Percentiles rank a stretch among this genome's conserved stretches.
Conservation (phyloP, 2,888 invertebrate species). For the Tetragonisca angustula region DNA sequence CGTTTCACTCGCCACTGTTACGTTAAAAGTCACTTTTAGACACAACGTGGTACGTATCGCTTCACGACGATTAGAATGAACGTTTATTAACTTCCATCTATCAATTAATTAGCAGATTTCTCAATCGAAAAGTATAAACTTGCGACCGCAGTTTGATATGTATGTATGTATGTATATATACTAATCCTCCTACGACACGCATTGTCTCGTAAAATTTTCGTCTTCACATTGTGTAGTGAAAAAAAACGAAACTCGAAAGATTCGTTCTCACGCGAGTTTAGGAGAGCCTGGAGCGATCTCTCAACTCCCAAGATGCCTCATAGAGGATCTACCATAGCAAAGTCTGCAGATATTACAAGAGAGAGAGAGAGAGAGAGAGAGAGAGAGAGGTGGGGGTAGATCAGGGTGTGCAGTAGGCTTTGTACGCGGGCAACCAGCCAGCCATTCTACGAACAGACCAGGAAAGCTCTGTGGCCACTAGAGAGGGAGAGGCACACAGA, state of each 20-base stretch:
- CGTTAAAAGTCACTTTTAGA: neutral
- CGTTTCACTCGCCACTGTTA: neutral
- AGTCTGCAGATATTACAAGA: constrained; percentile 50
- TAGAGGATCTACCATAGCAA: constrained; percentile 32
- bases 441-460: constrained; percentile 28
- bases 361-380: too few relatives aligned
- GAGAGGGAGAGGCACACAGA: constrained; percentile 13
- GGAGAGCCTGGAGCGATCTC: constrained; percentile 17
- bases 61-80: neutral
- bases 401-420: constrained; percentile 54
- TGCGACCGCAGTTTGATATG: neutral
- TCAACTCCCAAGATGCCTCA: constrained; percentile 28
- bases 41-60: too few relatives aligned
- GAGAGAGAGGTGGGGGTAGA: neutral
- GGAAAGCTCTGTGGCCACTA: neutral
- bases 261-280: neutral
- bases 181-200: neutral
- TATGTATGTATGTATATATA: too few relatives aligned
- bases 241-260: constrained; percentile 9
- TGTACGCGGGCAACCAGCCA: constrained; percentile 56
- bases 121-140: neutral
- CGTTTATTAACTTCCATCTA: neutral
- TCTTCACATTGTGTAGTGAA: neutral
- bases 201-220: neutral
- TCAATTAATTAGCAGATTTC: neutral